Evolutionary conservation across 2,888 invertebrate species (phyloP).

Genomic region (Drosophila tripunctata): DNA sequence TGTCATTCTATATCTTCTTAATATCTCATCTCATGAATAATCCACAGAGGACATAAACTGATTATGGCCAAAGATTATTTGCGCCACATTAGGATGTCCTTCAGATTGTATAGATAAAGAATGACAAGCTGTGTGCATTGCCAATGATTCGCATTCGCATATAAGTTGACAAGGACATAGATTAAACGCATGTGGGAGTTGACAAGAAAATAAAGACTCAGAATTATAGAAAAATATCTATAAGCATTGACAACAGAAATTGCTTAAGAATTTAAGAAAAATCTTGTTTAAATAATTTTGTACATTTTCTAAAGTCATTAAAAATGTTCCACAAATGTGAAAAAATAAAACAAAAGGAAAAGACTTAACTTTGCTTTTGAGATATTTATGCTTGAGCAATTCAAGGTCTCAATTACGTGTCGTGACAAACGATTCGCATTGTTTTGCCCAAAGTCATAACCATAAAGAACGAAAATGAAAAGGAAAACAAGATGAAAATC

Average conservation of each 20-base stretch:
- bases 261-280: too few species aligned
- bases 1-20: neutral
- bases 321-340: neutral
- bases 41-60: constrained; percentile 36
- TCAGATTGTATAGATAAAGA: neutral
- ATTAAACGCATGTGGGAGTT: neutral
- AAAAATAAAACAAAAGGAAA: neutral
- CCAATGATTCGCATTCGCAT: neutral
- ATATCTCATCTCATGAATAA: constrained; percentile 61
- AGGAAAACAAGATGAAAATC: constrained; percentile 24
- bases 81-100: constrained; percentile 42
- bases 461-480: constrained; percentile 25
- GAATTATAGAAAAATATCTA: neutral
- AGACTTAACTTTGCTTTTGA: constrained; percentile 9
- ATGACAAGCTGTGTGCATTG: constrained; percentile 13
- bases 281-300: neutral
- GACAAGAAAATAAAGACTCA: neutral
- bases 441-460: constrained; percentile 30
- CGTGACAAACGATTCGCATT: constrained; percentile 39
- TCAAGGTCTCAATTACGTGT: constrained; percentile 31
- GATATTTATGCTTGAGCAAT: constrained; percentile 14
- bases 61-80: constrained; percentile 58
- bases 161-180: neutral
- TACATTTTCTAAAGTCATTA: neutral
- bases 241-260: too few species aligned